Percentiles rank a stretch among this genome's conserved stretches.
Conservation (phyloP, 2,888 invertebrate genomes). For the Tachina lurida region DNA sequence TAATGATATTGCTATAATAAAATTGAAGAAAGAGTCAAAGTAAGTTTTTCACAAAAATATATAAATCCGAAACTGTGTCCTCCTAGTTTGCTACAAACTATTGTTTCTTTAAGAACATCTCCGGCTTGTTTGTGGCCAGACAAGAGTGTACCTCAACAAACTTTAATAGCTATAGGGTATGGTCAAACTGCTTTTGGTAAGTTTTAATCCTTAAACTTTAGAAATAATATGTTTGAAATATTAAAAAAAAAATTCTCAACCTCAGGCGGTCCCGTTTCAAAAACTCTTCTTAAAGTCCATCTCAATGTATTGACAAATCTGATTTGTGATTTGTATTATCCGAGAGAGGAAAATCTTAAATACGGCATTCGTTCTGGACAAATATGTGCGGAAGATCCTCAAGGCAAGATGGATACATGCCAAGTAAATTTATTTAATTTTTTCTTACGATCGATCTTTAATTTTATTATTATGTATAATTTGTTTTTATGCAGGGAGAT, state of each 20-base stretch:
- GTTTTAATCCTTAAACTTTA: not conserved
- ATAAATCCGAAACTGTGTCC: too few relatives aligned
- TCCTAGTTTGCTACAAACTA: not conserved
- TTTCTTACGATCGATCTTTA: not conserved
- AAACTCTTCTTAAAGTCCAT: not conserved
- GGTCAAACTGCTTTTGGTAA: not conserved
- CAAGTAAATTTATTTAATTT: conserved; percentile 38
- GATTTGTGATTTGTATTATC: conserved; percentile 22
- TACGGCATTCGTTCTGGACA: conserved; percentile 48
- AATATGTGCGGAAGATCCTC: conserved; percentile 61
- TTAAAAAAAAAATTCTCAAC: not conserved
- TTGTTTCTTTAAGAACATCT: not conserved
- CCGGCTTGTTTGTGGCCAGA: not conserved
- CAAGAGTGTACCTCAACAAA: not conserved
- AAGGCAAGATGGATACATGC: conserved; percentile 61
- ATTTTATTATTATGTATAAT: not conserved
- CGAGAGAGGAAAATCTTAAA: conserved; percentile 35
- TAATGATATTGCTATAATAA: not conserved
- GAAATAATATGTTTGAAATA: not conserved
- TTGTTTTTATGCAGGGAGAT: not conserved
- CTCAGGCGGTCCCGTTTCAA: not conserved
- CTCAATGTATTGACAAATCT: not conserved
- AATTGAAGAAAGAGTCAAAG: not conserved
- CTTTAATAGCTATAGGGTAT: not conserved
- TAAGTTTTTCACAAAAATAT: not conserved